Evolutionary conservation across 2,113 vertebrate species (phyloP).

Genomic region (Brachyhypopomus occidentalis): DNA sequence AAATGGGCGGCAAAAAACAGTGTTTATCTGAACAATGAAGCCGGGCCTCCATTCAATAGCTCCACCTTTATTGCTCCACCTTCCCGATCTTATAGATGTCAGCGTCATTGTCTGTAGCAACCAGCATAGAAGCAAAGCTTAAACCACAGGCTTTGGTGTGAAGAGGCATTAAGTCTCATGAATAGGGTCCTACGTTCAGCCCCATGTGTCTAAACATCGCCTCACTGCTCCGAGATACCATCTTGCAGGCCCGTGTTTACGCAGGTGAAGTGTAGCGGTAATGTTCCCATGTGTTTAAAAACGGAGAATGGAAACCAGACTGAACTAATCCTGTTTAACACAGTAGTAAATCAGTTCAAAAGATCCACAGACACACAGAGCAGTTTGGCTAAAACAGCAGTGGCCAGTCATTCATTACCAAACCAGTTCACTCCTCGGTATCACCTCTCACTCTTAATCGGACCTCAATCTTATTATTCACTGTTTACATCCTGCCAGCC

Average conservation of each 20-base stretch:
- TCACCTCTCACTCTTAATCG: constrained; percentile 60
- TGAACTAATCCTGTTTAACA: constrained; percentile 47
- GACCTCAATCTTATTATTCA: constrained; percentile 34
- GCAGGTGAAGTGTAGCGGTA: constrained; percentile 3
- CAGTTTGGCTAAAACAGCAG: constrained; percentile 44
- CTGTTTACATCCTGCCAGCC: constrained; percentile 29
- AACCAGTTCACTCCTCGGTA: constrained; percentile 56
- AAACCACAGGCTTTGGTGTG: not conserved
- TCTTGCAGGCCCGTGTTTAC: constrained; percentile 27
- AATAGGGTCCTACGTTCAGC: not conserved
- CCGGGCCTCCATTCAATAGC: constrained; percentile 7
- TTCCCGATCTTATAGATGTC: constrained; percentile 6
- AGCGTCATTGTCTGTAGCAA: constrained; percentile 24
- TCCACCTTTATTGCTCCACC: not conserved
- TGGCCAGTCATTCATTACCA: constrained; percentile 53
- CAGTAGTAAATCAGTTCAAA: constrained; percentile 47
- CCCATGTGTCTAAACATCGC: constrained; percentile 10
- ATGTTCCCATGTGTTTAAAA: constrained; percentile 25
- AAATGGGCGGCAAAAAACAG: not conserved
- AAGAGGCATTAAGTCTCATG: not conserved
- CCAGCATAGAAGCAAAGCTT: not conserved
- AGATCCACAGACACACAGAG: constrained; percentile 41
- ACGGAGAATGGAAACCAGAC: constrained; percentile 31
- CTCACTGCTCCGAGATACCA: constrained; percentile 31
- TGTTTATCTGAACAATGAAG: constrained; percentile 42